These are phyloP conservation scores for Orthonyx spaldingii DNA, from an alignment of 2,113 vertebrate species.

Conservation along the genomic window DNA sequence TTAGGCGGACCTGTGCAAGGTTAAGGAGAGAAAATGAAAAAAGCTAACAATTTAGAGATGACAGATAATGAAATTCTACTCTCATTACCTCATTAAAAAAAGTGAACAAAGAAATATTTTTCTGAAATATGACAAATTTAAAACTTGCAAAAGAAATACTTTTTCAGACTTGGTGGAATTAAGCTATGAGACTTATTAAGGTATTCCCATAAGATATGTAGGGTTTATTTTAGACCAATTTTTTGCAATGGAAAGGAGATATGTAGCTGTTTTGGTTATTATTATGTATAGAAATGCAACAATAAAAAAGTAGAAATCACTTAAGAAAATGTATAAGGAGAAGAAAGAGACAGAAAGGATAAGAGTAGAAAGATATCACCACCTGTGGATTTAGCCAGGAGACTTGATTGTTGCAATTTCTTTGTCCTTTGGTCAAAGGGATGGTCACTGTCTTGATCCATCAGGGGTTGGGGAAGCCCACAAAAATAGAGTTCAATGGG, in stretches of 20 bases:
- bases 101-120: neutral
- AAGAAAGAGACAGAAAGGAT: neutral
- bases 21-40: neutral
- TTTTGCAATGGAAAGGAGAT: neutral
- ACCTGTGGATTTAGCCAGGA: neutral
- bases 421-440: neutral
- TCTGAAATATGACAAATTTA: neutral
- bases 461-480: too few species aligned
- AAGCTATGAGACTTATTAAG: neutral
- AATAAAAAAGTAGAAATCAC: neutral
- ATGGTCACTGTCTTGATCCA: fast-evolving
- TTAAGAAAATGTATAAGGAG: neutral
- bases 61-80: neutral
- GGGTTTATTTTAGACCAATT: neutral
- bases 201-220: neutral
- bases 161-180: neutral
- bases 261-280: neutral
- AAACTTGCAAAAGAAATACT: neutral
- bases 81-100: neutral
- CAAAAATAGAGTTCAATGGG: neutral
- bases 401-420: neutral
- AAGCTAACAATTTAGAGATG: neutral
- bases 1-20: neutral
- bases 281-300: neutral
- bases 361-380: neutral